Evolutionary conservation across 2,113 vertebrate species (phyloP).

Genomic region (Rhagologus leucostigma): DNA sequence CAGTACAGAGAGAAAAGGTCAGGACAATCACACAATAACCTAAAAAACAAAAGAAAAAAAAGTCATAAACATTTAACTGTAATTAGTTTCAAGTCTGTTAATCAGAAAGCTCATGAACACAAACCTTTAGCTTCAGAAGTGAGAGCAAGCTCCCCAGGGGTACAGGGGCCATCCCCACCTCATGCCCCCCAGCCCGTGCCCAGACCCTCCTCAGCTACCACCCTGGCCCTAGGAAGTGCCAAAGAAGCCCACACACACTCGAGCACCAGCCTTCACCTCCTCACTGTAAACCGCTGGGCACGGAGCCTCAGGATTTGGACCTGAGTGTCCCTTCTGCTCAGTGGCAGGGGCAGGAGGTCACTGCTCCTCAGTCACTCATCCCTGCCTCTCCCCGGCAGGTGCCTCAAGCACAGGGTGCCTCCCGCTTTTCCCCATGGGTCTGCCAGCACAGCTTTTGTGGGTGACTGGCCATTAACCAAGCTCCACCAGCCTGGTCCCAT

Average conservation of each 20-base stretch:
- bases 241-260: not conserved
- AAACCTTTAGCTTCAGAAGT: not conserved
- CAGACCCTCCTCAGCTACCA: not conserved
- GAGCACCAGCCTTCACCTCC: not conserved
- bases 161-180: rapidly evolving
- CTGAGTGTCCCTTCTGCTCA: not conserved
- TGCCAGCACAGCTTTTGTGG: not conserved
- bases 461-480: not conserved
- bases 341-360: not conserved
- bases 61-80: not conserved
- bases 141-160: not conserved
- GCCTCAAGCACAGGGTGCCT: not conserved
- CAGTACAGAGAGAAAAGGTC: not conserved
- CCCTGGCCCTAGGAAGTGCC: not conserved
- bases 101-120: not conserved
- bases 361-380: not conserved
- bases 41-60: not conserved
- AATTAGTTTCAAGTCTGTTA: not conserved
- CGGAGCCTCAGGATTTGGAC: not conserved
- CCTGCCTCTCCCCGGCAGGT: rapidly evolving
- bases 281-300: not conserved
- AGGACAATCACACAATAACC: not conserved
- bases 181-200: not conserved
- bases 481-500: not conserved
- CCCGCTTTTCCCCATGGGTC: not conserved